Evolutionary conservation across 2,888 invertebrate genomes (phyloP), one percentile per base, ranked within the genome.

Genomic region (Xanthia togata): DNA sequence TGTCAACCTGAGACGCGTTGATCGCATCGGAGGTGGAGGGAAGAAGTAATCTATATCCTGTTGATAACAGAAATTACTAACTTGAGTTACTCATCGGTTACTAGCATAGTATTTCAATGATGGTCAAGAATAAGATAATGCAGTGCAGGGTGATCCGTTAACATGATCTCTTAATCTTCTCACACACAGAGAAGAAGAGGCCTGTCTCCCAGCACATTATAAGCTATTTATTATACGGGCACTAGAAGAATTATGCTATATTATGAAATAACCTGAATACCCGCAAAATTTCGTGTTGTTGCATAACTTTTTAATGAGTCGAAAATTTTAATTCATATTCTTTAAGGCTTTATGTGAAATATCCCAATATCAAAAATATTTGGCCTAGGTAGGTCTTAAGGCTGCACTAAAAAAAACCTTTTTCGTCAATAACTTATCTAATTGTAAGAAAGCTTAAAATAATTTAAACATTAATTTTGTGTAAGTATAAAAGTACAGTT

Each of bases 41-140:
- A 98, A 98, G 89, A 98, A 98, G 88, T 97, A 97, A 65, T 97
- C 95, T 6, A 97, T 89, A 83, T 97, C 97, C 97, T 97, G 89
- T 31, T 57, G 65, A 68, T 14, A 50, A 81, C 4, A 75, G 11
- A 73, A 73, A 73, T 44, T 5, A 74, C 41, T 31, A 26, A 50
- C 26, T 71, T 72, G 17, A 50, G 23, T 50, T 38, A 50, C 14
- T 38, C 20, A 53, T 76, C 41, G 41, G 31, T 31, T 35, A 44
- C 8, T 60, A 60, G 17, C 8, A 59, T 26, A 23, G 17, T 38
- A 31, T 50, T 50, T 17, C 26, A 38, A 47, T 69, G 26, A n/a
- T 44, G 70, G n/a, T 11, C 70, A 31, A 53, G 3, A 44, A 12
- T 44, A 41, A 41, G 12, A 55, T 41, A 50, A 50, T 50, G 12